phyloP scores from a whole-genome alignment of 1,140 invertebrate species.

The Rhagoletis pomonella region DNA sequence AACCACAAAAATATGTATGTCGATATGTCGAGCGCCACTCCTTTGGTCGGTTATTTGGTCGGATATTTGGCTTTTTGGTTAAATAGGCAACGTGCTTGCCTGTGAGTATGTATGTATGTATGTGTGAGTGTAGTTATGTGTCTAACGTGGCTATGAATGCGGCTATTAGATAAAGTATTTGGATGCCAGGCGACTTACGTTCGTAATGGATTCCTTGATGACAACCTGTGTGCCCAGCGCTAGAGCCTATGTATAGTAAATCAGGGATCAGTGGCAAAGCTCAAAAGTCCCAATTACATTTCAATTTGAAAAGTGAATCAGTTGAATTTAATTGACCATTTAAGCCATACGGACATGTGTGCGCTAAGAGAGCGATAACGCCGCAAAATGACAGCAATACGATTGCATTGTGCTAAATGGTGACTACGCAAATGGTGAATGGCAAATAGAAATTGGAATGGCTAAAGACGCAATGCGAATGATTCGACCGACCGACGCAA shows the following conservation, averaged over 20 bases:
- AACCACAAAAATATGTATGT: background rate
- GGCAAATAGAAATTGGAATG: background rate
- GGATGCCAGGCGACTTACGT: background rate
- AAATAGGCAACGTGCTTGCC: background rate
- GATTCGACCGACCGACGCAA: background rate
- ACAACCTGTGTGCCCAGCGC: background rate
- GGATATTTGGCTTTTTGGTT: background rate
- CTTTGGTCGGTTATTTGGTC: background rate
- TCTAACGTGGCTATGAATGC: background rate
- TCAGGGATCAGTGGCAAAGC: constrained; percentile 51
- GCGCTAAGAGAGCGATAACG: constrained; percentile 47
- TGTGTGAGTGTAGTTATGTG: background rate
- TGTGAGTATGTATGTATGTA: background rate
- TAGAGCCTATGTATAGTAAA: background rate
- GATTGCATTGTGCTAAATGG: background rate
- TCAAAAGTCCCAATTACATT: constrained; percentile 56
- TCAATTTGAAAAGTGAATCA: constrained; percentile 56
- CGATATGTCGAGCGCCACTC: background rate
- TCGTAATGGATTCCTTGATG: background rate
- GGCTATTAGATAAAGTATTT: constrained; percentile 40
- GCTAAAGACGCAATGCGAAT: constrained; percentile 8
- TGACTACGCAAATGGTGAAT: background rate
- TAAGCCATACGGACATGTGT: constrained; percentile 25
- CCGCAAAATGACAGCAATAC: background rate
- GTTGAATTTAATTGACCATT: constrained; percentile 58